Evolutionary conservation across 2,113 vertebrate species (phyloP), one percentile per base, ranked within the genome.

Genomic region (Pteruthius melanotis): DNA sequence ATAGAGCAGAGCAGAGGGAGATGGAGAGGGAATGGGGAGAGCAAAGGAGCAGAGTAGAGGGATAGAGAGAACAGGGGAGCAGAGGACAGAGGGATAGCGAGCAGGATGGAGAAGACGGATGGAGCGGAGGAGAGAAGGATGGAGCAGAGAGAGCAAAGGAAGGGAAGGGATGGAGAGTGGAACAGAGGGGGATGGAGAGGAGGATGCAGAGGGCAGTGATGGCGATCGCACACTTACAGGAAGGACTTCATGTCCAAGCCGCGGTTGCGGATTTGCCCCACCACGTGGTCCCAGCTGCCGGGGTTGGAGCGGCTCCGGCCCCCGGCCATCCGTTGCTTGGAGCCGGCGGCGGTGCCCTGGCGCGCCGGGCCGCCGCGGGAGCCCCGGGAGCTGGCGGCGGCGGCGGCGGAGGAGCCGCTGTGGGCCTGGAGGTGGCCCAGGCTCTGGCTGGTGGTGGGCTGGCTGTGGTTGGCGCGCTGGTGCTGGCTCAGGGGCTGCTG

Each of bases 171-270:
- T 15, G 33, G 17, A 42, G 24, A 33, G 44, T 35, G 40, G 30
- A 15, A 13, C 6, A 64, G 31, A 31, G 39, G 6, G 2, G 5
- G 45, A 2, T 3, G 30, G 42, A 54, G n/a, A 16, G 18, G 31
- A 37, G 33, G 10, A 52, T 19, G 72, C 27, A 37, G 63, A 44
- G 63, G 54, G 45, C 63, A 33, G 54, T 0, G 17, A 30, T 8
- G 33, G 54, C 27, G 10, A 69, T 5, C 45, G 40, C 45, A 88
- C 72, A 99, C 99, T 99, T 99, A 99, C 99, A 99, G 98, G 97
- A 99, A 99, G 96, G 99, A 99, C 97, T 99, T 99, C 98, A 99
- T 99, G 95, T 99, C 99, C 98, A 99, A 98, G 98, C 99, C 99
- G 28, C 99, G 98, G 97, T 98, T 99, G 97, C 98, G 98, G 96